These are phyloP conservation scores for Falco punctatus DNA, from an alignment of 2,113 vertebrate genomes.

Conservation along the genomic window DNA sequence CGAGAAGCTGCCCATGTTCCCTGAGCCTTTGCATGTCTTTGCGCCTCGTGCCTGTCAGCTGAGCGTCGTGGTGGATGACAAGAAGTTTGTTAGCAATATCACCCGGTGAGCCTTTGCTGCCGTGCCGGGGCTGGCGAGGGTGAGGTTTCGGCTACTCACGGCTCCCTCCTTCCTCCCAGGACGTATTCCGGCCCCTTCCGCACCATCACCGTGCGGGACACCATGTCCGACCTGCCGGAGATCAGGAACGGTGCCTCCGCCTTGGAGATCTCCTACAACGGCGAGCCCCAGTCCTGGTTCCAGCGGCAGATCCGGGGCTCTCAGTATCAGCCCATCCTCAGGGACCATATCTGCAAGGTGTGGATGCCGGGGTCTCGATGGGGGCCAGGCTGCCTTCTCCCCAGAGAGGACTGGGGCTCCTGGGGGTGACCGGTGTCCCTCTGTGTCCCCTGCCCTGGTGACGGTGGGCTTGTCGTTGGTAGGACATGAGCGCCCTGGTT, in stretches of 20 bases:
- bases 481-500: conserved; percentile 97
- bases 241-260: conserved; percentile 89
- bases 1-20: conserved; percentile 90
- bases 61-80: conserved; percentile 92
- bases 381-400: neutral
- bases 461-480: neutral
- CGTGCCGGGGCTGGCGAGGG: fast-evolving
- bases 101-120: conserved; percentile 77
- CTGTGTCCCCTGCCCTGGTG: neutral
- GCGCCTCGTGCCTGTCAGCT: conserved; percentile 92
- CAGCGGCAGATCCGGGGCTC: conserved; percentile 94
- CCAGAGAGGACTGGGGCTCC: no score
- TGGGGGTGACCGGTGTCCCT: neutral
- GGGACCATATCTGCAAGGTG: conserved; percentile 98
- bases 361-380: fast-evolving
- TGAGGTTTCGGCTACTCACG: fast-evolving
- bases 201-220: conserved; percentile 94
- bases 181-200: conserved; percentile 90
- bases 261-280: conserved; percentile 93
- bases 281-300: conserved; percentile 98
- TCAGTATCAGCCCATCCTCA: conserved; percentile 96
- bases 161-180: conserved; percentile 58
- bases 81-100: conserved; percentile 91
- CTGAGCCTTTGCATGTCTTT: conserved; percentile 92
- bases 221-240: conserved; percentile 96